Base-by-base conservation (phyloP, 37 sponge, comb jelly and placozoan species). In the Oscarella lobularis region DNA sequence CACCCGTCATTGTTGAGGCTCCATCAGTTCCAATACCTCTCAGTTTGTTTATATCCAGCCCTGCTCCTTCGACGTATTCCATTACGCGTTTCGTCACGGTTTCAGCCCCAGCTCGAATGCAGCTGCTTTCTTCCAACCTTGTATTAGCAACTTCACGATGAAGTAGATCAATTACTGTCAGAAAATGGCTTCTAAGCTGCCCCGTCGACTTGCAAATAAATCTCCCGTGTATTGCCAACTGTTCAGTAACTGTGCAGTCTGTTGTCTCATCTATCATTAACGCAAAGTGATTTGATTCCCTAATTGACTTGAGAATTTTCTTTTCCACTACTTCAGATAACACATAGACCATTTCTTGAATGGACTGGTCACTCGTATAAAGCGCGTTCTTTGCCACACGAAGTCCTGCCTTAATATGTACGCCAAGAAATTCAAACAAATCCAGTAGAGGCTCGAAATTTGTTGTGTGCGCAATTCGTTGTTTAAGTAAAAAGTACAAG, bases 21-120 rank as follows among this genome's bases (percentile, higher is more conserved):
- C 83, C 82, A 77, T 82, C 83, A 39, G 83, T 82, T 2, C 83
- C 83, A 40, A 82, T 82, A 27, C 83, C 83, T 78, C 77, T 70
- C 6, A 82, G 29, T 35, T 81, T 81, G 33, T 40, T 14, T 5
- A 4, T 3, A 38, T 76, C 82, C 27, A 81, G 33, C 70, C 39
- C 39, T 35, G 76, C 39, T 33, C 31, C 76, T n/a, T 67, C 68
- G 4, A 74, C 32, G 35, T 39, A 81, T 67, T 81, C 76, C 9
- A 48, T 48, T 27, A 48, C 20, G 9, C 60, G 60, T 48, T 48
- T 48, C 20, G 60, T 48, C 20, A 48, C 20, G 20, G 60, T 48
- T 48, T 48, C 60, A 27, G 60, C 60, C 9, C 60, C 20, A 27
- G 20, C 9, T 27, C 14, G 9, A 48, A 48, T 48, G 20, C 14